phyloP scores from a whole-genome alignment of 2,888 invertebrate species.

The Trichopria drosophilae region DNA sequence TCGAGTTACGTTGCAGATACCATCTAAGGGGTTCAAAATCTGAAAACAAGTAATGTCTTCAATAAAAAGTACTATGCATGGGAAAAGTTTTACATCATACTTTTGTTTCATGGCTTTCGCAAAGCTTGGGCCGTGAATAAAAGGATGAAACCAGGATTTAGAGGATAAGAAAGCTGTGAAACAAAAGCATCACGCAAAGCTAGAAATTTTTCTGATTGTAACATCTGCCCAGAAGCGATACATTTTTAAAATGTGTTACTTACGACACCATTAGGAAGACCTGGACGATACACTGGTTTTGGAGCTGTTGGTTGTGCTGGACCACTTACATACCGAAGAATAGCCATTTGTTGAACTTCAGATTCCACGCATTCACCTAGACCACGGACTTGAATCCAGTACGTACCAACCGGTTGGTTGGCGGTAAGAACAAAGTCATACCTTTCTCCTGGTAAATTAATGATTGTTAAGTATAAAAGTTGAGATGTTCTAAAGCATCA shows the following conservation, averaged over 20 bases:
- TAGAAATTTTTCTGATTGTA: too few species aligned
- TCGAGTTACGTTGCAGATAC: constrained; percentile 75
- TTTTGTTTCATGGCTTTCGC: too few species aligned
- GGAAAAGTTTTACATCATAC: too few species aligned
- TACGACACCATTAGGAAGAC: constrained; percentile 87
- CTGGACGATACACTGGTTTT: constrained; percentile 81
- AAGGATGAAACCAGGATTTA: too few species aligned
- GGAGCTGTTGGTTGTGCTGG: constrained; percentile 78
- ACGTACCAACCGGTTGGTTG: constrained; percentile 78
- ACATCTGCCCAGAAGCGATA: not conserved
- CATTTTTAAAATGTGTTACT: constrained; percentile 57
- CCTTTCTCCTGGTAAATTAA: constrained; percentile 72
- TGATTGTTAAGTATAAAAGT: too few species aligned
- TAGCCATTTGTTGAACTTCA: constrained; percentile 81
- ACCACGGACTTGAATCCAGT: constrained; percentile 90
- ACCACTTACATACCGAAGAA: constrained; percentile 84
- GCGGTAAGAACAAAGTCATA: constrained; percentile 91
- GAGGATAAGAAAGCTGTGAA: too few species aligned
- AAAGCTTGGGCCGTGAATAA: too few species aligned
- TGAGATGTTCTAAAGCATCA: too few species aligned
- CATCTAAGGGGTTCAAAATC: constrained; percentile 88
- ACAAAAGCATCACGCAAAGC: too few species aligned
- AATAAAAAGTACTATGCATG: too few species aligned
- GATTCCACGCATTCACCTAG: constrained; percentile 87
- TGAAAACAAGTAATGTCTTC: constrained; percentile 54